Evolutionary conservation across 1,140 invertebrate species (phyloP).

Genomic region (Heterodera schachtii): DNA sequence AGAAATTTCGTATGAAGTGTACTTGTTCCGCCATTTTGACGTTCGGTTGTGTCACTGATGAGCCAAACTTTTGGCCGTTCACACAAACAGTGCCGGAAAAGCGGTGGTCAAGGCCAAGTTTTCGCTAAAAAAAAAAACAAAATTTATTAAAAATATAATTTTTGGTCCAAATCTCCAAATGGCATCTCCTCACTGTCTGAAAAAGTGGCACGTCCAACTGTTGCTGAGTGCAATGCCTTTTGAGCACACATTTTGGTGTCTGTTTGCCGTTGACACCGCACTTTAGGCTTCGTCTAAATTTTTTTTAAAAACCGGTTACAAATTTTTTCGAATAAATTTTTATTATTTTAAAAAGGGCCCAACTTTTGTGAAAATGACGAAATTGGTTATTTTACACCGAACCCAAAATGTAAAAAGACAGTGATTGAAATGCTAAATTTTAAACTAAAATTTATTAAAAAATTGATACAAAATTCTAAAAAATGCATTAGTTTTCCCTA

Average conservation of each 20-base stretch:
- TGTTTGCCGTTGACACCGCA: conserved; percentile 28
- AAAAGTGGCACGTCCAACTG: conserved; percentile 45
- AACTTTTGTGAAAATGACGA: too few species aligned
- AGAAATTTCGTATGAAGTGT: not conserved
- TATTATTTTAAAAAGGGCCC: too few species aligned
- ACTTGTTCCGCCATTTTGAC: conserved; percentile 65
- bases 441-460: too few species aligned
- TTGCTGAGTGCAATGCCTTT: conserved; percentile 35
- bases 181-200: conserved; percentile 24
- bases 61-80: conserved; percentile 43
- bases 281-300: conserved; percentile 38
- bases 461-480: too few species aligned
- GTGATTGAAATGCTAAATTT: too few species aligned
- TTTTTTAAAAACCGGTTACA: too few species aligned
- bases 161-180: conserved; percentile 11
- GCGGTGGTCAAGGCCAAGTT: conserved; percentile 21
- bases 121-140: conserved; percentile 24
- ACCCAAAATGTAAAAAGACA: too few species aligned
- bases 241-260: conserved; percentile 56
- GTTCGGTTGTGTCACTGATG: conserved; percentile 59
- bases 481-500: too few species aligned
- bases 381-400: too few species aligned
- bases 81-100: conserved; percentile 33
- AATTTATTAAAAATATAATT: not conserved
- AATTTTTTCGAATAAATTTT: too few species aligned